Conservation (phyloP, 2,888 invertebrate genomes). For the Aethes cnicana region DNA sequence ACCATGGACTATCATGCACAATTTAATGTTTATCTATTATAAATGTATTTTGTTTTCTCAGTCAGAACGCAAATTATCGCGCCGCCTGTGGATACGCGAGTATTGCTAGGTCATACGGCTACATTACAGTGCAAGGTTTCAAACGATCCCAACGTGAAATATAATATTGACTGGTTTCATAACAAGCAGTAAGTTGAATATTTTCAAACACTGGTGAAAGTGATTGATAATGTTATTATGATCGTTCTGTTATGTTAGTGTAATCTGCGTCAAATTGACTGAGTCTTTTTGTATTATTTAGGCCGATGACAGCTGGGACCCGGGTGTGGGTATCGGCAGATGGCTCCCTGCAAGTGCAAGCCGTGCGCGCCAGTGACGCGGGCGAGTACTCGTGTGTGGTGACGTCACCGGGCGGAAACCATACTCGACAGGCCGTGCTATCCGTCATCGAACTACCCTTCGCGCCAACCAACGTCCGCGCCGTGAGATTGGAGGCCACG, state of each 20-base stretch:
- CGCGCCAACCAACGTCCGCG: slow-evolving; percentile 93
- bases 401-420: slow-evolving; percentile 95
- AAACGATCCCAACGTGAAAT: slow-evolving; percentile 93
- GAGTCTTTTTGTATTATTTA: slow-evolving; percentile 39
- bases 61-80: slow-evolving; percentile 96
- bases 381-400: slow-evolving; percentile 96
- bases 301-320: slow-evolving; percentile 82
- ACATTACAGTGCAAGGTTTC: slow-evolving; percentile 97
- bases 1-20: not conserved
- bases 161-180: slow-evolving; percentile 94
- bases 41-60: slow-evolving; percentile 56
- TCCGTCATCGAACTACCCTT: slow-evolving; percentile 96
- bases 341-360: slow-evolving; percentile 93
- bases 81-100: slow-evolving; percentile 95
- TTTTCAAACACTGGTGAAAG: not conserved
- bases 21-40: not conserved
- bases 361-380: slow-evolving; percentile 95
- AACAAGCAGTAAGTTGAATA: slow-evolving; percentile 87
- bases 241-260: too few relatives aligned
- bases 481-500: slow-evolving; percentile 85
- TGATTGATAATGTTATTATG: too few relatives aligned
- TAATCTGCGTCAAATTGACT: slow-evolving; percentile 7
- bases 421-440: slow-evolving; percentile 91
- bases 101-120: slow-evolving; percentile 95
- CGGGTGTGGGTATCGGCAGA: slow-evolving; percentile 89